Evolutionary conservation across 37 sponge, comb jelly and placozoan species (phyloP).

Genomic region (Trichoplax adhaerens): DNA sequence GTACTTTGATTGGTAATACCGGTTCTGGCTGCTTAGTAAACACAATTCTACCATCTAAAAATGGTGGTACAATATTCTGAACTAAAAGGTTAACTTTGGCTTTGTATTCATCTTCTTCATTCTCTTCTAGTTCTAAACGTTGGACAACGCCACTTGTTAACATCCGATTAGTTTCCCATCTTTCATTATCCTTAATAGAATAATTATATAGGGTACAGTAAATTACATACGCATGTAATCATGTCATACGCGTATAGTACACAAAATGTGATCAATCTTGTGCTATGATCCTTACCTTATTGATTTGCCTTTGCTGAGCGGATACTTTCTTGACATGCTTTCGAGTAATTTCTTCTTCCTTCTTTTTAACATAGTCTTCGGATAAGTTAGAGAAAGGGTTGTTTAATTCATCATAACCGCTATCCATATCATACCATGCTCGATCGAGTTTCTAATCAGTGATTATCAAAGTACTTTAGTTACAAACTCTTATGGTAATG

Average conservation of each 20-base stretch:
- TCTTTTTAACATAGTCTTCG: conserved; percentile 84
- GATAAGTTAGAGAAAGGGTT: conserved; percentile 80
- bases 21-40: conserved; percentile 96
- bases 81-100: conserved; percentile 93
- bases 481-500: background rate
- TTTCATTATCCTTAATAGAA: conserved; percentile 66
- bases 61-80: conserved; percentile 94
- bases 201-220: background rate
- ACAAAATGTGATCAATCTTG: background rate
- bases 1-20: conserved; percentile 69
- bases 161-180: conserved; percentile 91
- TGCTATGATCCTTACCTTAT: conserved; percentile 36
- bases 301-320: conserved; percentile 85
- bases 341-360: conserved; percentile 77
- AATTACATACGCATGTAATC: background rate
- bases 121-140: conserved; percentile 47
- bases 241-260: background rate
- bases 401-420: conserved; percentile 71
- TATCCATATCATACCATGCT: conserved; percentile 95
- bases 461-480: background rate
- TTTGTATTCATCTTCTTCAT: conserved; percentile 80
- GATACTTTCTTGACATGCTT: conserved; percentile 74
- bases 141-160: conserved; percentile 88
- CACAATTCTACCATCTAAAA: conserved; percentile 93
- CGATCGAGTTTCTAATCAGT: conserved; percentile 66